A percentile compares a stretch with the other conserved stretches of the same genome.
Evolutionary conservation across 1,140 invertebrate species (phyloP).

Genomic region (Conus ventricosus): DNA sequence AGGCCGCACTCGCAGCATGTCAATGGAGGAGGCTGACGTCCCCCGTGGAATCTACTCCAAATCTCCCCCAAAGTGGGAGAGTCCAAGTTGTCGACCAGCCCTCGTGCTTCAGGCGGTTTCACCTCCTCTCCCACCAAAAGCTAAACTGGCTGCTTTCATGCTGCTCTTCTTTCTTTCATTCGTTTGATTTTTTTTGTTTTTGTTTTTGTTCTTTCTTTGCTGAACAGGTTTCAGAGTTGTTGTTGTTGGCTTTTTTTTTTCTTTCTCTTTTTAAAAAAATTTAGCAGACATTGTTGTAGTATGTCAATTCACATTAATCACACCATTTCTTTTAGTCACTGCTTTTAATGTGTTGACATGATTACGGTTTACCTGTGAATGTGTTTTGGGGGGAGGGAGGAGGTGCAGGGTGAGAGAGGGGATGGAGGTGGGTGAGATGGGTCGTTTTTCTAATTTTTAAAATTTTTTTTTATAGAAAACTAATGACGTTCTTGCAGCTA

Average conservation of each 20-base stretch:
- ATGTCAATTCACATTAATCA: no score
- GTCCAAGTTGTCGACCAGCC: conserved; percentile 50
- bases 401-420: no score
- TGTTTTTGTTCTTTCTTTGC: neutral
- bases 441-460: no score
- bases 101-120: conserved; percentile 39
- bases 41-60: conserved; percentile 67
- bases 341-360: no score
- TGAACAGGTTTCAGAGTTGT: neutral
- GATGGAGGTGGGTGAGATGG: no score
- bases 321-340: neutral
- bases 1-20: conserved; percentile 74
- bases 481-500: no score
- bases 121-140: conserved; percentile 8
- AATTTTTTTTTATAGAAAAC: no score
- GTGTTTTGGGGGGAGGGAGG: no score
- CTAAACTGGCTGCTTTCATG: neutral
- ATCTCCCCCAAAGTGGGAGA: conserved; percentile 63
- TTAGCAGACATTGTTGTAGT: no score
- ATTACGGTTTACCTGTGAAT: no score
- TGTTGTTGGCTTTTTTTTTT: neutral
- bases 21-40: conserved; percentile 83
- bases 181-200: neutral
- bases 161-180: neutral
- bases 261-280: neutral